Base-by-base conservation (phyloP, 2,888 invertebrate genomes). In the Eupeodes latifasciatus region DNA sequence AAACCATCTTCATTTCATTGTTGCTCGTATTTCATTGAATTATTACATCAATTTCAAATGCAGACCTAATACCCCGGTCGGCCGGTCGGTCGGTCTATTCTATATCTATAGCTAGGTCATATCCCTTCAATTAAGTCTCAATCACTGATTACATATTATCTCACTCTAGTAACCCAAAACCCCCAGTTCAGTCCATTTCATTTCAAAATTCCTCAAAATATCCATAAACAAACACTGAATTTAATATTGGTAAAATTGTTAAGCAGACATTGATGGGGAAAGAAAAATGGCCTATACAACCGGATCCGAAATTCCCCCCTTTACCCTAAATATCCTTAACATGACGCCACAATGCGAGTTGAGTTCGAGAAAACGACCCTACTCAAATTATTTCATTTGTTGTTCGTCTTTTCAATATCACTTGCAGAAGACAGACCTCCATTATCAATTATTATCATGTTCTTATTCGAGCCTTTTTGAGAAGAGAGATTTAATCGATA, bases 371-470 rank as follows among this genome's bases (percentile, higher is more conserved):
- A 44, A 44, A 47, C 19, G 44, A 88, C 87, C 87, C 74, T 74
- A 51, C 74, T 88, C 87, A 88, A 84, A 67, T 67, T 74, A 81
- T 77, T 69, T 81, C 77, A 67, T 78, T 81, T 64, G 77, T 85
- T 85, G 87, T 88, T 74, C 59, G 16, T n/a, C 81, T 76, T 77
- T 84, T 88, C 84, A 85, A 84, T 88, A 74, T 88, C 84, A 84
- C 40, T 77, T 57, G 62, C 77, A 81, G 66, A 74, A 80, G 77
- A 77, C 51, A 80, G 77, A 77, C 51, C 40, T 61, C 78, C 62
- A 84, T 88, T 85, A 81, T 85, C 72, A 80, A 77, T 77, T 55
- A 55, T 77, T 71, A 55, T 71, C 34, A 79, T 75, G 62, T 69
- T 78, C 49, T 53, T 64, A 40, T 55, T 71, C 4, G 49, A 19